phyloP scores from a whole-genome alignment of 2,888 invertebrate species.

The Meghimatium bilineatum region DNA sequence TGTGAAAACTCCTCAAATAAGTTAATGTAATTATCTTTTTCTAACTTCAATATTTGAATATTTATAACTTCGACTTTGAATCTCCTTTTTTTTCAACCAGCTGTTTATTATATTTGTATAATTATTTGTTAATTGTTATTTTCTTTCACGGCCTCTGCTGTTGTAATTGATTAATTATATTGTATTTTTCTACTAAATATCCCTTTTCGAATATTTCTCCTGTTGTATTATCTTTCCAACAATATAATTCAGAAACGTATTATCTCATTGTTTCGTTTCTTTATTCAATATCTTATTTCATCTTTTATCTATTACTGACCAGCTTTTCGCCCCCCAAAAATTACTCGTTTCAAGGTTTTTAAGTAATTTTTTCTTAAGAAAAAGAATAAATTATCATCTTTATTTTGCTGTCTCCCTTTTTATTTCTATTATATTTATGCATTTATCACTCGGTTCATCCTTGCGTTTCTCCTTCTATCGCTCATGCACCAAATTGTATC shows the following conservation, averaged over 20 bases:
- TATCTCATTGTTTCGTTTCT: neutral
- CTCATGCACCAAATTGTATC: constrained; percentile 15
- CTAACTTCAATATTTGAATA: too few relatives aligned
- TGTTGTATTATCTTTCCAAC: neutral
- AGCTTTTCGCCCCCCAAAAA: too few relatives aligned
- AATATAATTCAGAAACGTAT: neutral
- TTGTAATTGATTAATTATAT: neutral
- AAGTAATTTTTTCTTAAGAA: too few relatives aligned
- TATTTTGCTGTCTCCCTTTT: neutral
- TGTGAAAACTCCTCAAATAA: too few relatives aligned
- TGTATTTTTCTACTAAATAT: neutral
- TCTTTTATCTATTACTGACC: too few relatives aligned
- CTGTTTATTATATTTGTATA: neutral
- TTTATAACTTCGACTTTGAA: neutral
- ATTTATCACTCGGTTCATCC: neutral
- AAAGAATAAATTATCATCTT: neutral
- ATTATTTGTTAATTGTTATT: neutral
- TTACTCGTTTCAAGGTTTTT: too few relatives aligned
- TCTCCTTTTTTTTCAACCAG: neutral
- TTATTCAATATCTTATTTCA: neutral
- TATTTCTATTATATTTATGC: neutral
- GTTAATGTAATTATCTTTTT: too few relatives aligned
- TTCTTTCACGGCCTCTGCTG: neutral
- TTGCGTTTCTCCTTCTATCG: neutral
- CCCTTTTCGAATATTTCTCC: neutral